phyloP scores from a whole-genome alignment of 2,888 invertebrate genomes.

The Ephialtes manifestator region DNA sequence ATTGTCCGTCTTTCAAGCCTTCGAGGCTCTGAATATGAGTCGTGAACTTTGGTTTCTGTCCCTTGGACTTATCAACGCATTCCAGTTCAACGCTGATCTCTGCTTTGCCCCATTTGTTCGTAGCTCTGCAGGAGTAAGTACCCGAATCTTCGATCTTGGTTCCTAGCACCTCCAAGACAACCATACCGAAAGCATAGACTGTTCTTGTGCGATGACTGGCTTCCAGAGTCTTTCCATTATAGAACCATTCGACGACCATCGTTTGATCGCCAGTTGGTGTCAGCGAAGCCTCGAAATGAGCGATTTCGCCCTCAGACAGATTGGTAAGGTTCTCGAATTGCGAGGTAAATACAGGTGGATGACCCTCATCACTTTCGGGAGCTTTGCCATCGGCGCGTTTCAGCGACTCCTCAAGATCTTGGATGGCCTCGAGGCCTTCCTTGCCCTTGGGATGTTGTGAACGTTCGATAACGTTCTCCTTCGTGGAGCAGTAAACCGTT shows the following conservation, averaged over 20 bases:
- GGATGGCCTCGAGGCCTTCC: constrained; percentile 96
- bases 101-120: constrained; percentile 95
- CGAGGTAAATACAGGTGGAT: constrained; percentile 95
- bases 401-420: constrained; percentile 95
- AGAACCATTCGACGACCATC: constrained; percentile 98
- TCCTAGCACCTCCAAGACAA: constrained; percentile 97
- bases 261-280: constrained; percentile 97
- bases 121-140: constrained; percentile 94
- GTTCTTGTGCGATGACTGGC: constrained; percentile 96
- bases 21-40: constrained; percentile 94
- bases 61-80: constrained; percentile 94
- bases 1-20: constrained; percentile 96
- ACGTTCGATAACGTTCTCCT: constrained; percentile 93
- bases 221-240: constrained; percentile 95
- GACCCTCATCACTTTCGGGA: constrained; percentile 92
- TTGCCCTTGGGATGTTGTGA: constrained; percentile 98
- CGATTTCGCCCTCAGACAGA: constrained; percentile 97
- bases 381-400: constrained; percentile 90
- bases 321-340: constrained; percentile 94
- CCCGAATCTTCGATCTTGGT: constrained; percentile 97
- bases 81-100: constrained; percentile 94
- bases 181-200: constrained; percentile 99
- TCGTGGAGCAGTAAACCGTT: constrained; percentile 93
- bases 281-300: constrained; percentile 98
- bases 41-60: constrained; percentile 95